Conservation (phyloP, 2,888 invertebrate genomes). For the Tricholauxania praeusta region DNA sequence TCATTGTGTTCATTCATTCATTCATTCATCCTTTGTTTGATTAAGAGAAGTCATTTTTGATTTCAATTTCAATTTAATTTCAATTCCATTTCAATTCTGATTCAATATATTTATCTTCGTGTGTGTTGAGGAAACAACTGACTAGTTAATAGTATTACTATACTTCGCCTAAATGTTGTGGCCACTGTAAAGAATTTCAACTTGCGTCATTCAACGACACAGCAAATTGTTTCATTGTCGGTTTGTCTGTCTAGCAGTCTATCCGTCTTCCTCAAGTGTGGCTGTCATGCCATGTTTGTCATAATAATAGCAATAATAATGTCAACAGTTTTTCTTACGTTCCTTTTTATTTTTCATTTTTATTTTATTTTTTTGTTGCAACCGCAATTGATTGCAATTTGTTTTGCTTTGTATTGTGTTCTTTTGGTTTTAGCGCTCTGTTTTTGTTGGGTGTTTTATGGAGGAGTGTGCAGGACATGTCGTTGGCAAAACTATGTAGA, state of each 20-base stretch:
- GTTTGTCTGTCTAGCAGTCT: not conserved
- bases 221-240: not conserved
- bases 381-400: conserved; percentile 6
- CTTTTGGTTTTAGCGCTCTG: not conserved
- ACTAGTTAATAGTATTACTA: no score
- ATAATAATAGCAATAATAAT: conserved; percentile 17
- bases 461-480: no score
- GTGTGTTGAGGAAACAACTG: no score
- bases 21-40: conserved; percentile 5
- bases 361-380: not conserved
- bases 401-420: conserved; percentile 7
- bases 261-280: not conserved
- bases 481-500: no score
- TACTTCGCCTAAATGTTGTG: no score
- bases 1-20: not conserved
- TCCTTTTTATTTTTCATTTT: not conserved
- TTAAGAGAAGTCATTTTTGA: conserved; percentile 11
- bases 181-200: not conserved
- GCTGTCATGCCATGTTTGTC: conserved; percentile 6
- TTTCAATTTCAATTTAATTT: not conserved
- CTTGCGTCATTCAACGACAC: not conserved
- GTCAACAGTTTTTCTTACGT: conserved; percentile 3
- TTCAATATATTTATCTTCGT: no score
- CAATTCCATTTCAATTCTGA: not conserved
- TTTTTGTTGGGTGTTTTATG: no score